phyloP scores from a whole-genome alignment of 1,140 invertebrate genomes.

The Ceratina calcarata region DNA sequence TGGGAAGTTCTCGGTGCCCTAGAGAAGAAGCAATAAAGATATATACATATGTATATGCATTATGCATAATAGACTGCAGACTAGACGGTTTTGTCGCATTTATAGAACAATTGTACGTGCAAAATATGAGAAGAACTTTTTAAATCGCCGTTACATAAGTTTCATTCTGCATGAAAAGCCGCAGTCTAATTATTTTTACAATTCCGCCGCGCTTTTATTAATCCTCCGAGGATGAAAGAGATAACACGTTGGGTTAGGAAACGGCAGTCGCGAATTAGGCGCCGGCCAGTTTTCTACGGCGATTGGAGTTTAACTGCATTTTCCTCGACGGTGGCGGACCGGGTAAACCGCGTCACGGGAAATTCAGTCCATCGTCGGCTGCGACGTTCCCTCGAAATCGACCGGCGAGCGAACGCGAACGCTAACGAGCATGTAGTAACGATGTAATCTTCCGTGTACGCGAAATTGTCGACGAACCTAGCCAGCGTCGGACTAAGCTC shows the following conservation, averaged over 20 bases:
- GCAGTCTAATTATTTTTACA: too few species aligned
- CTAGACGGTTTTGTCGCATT: too few species aligned
- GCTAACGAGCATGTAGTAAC: slow-evolving; percentile 18
- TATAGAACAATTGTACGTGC: too few species aligned
- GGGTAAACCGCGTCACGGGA: slow-evolving; percentile 50
- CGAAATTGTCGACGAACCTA: not conserved
- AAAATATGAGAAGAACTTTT: too few species aligned
- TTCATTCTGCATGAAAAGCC: too few species aligned
- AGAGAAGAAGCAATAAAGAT: too few species aligned
- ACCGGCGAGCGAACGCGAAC: not conserved
- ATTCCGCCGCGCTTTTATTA: too few species aligned
- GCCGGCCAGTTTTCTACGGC: slow-evolving; percentile 55
- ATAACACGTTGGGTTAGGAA: not conserved
- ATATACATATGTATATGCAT: too few species aligned
- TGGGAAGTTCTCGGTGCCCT: too few species aligned
- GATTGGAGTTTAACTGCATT: slow-evolving; percentile 60
- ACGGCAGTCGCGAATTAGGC: slow-evolving; percentile 38
- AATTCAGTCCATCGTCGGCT: slow-evolving; percentile 34
- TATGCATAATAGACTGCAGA: too few species aligned
- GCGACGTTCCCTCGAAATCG: slow-evolving; percentile 35
- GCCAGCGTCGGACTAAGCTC: not conserved
- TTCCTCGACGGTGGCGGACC: slow-evolving; percentile 41
- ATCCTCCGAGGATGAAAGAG: not conserved
- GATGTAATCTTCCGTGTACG: slow-evolving; percentile 7
- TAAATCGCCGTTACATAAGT: too few species aligned